Conservation (phyloP, 2,888 invertebrate genomes). For the Caenorhabditis wallacei region DNA sequence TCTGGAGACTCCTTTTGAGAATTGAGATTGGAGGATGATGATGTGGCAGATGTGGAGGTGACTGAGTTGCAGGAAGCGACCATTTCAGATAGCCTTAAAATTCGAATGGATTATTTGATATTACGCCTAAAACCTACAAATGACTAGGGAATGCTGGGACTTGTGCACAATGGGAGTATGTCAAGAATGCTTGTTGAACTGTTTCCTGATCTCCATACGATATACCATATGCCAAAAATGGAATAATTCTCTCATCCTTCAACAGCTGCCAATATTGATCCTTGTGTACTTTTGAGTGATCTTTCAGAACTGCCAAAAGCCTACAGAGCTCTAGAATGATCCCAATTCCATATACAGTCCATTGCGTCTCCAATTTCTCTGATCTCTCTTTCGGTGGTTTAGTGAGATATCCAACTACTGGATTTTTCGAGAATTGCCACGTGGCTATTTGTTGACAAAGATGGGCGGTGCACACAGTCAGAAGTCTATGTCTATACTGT, state of each 20-base stretch:
- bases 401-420: conserved; percentile 72
- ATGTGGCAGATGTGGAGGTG: not conserved
- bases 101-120: not conserved
- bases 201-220: conserved; percentile 82
- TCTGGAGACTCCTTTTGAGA: conserved; percentile 13
- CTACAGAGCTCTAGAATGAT: conserved; percentile 77
- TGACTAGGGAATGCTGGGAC: conserved; percentile 83
- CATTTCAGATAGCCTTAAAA: conserved; percentile 72
- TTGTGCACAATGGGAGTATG: conserved; percentile 83
- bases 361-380: conserved; percentile 69
- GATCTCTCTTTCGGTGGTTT: conserved; percentile 66
- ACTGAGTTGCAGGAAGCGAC: conserved; percentile 69
- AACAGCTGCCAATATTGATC: conserved; percentile 82
- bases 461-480: conserved; percentile 69
- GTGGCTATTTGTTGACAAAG: conserved; percentile 78
- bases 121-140: conserved; percentile 75
- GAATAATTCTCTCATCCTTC: conserved; percentile 84
- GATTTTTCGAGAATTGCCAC: conserved; percentile 70
- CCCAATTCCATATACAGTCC: conserved; percentile 78
- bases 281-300: conserved; percentile 81
- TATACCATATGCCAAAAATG: conserved; percentile 84
- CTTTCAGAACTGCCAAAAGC: conserved; percentile 79
- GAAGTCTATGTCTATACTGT: conserved; percentile 71
- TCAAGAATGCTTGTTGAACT: conserved; percentile 83
- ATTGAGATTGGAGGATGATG: not conserved